Base-by-base conservation (phyloP, 2,797 vertebrate genomes). In the Gymnothorax javanicus region DNA sequence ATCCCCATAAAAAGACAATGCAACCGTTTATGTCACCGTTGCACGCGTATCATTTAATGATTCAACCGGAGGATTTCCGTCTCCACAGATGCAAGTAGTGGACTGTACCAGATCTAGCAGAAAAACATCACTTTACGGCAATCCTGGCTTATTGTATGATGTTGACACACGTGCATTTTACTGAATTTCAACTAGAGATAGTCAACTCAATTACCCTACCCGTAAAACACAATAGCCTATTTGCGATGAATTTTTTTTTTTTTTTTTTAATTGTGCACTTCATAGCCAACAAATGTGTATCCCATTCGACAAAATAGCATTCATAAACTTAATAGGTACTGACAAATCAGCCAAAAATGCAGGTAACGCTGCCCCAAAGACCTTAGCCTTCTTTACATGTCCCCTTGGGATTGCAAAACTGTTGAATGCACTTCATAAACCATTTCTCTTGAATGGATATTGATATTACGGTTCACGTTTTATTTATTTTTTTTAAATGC, bases 241-340 rank as follows among this genome's bases (percentile, higher is more conserved):
- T 43, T 43, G 33, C 33, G 33, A 2, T 43, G 33, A 43, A 43
- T 43, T 43, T 1, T 43, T 43, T 1, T 43, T 1, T 43, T 43
- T 1, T 69, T n/a, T 9, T 15, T 69, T 69, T 69, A 69, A 69
- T 69, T n/a, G 23, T 69, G 64, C 23, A 69, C 25, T n/a, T 7
- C 64, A 69, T 25, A 1, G 33, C 33, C 64, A 69, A 56, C 77
- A 23, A n/a, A 54, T 20, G 50, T 81, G 54, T 54, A 20, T 4
- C 50, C 20, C 15, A 52, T 20, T 52, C 90, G 94, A 94, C 93
- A 95, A 94, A 92, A 94, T 94, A 89, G 88, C 92, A 92, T 89
- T 93, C 87, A 92, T 92, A 91, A 94, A 94, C 92, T 92, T 94
- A 91, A 95, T 94, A 94, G 91, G 92, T 94, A 93, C 93, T 93